These are phyloP conservation scores for Orycteropus afer DNA, from an alignment of 2,113 vertebrate genomes.

Conservation along the genomic window DNA sequence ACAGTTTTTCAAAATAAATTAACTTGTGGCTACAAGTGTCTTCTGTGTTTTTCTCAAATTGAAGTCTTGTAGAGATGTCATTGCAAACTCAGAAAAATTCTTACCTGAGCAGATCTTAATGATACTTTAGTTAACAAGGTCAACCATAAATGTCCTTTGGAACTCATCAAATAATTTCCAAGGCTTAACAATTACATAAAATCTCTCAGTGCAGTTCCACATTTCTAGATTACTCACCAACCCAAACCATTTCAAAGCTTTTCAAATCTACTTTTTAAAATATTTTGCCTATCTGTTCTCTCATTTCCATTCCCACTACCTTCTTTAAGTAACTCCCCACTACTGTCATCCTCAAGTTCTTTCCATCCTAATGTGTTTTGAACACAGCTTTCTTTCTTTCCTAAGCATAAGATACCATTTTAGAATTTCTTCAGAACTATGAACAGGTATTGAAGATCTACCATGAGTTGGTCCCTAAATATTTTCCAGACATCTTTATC, in stretches of 20 bases:
- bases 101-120: conserved; percentile 1
- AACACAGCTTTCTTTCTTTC: not conserved
- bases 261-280: not conserved
- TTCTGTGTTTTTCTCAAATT: not conserved
- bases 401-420: not conserved
- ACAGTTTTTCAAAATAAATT: not conserved
- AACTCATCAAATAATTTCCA: conserved; percentile 47
- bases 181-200: not conserved
- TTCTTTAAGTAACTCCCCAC: not conserved
- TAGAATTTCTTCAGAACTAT: not conserved
- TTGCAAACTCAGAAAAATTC: not conserved
- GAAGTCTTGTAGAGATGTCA: not conserved
- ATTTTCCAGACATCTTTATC: not conserved
- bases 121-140: not conserved
- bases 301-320: not conserved
- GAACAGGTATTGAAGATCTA: not conserved
- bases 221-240: not conserved
- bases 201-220: not conserved
- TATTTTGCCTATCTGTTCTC: not conserved
- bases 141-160: not conserved
- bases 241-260: conserved; percentile 30
- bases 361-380: not conserved
- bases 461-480: not conserved
- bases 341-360: not conserved
- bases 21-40: not conserved